Evolutionary conservation across 2,888 invertebrate genomes (phyloP).

Genomic region (Lycaena phlaeas): DNA sequence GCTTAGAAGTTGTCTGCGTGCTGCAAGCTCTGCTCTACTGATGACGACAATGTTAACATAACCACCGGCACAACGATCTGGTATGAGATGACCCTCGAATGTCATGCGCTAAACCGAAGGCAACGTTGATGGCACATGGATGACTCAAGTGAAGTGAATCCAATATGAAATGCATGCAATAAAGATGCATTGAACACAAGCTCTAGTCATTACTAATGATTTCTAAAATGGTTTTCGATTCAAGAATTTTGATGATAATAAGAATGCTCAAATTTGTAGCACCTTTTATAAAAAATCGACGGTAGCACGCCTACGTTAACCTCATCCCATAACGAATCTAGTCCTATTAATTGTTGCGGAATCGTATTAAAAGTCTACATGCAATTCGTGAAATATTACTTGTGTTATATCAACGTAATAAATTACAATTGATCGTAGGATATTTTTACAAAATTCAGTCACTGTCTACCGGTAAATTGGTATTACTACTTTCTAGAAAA

Average conservation of each 20-base stretch:
- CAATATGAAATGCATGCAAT: constrained; percentile 35
- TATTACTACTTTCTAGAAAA: constrained; percentile 62
- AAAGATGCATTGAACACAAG: constrained; percentile 42
- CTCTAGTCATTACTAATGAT: constrained; percentile 52
- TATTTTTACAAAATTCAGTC: constrained; percentile 68
- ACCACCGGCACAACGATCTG: constrained; percentile 35
- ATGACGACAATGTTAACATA: constrained; percentile 30
- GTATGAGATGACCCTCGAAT: constrained; percentile 28
- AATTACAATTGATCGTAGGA: constrained; percentile 57
- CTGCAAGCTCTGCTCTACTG: constrained; percentile 51
- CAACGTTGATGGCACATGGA: constrained; percentile 52
- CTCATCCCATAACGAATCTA: constrained; percentile 30
- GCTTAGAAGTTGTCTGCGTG: constrained; percentile 54
- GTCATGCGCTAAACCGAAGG: constrained; percentile 22
- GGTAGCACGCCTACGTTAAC: constrained; percentile 13
- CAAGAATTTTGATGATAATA: constrained; percentile 10
- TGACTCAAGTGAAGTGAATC: constrained; percentile 32
- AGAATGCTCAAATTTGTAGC: not conserved
- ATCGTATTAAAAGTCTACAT: constrained; percentile 40
- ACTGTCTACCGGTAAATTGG: constrained; percentile 62
- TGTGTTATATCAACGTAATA: constrained; percentile 45
- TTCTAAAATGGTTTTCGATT: constrained; percentile 31
- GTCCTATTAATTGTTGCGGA: constrained; percentile 43
- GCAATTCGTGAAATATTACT: constrained; percentile 37
- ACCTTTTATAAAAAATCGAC: too few species aligned